Evolutionary conservation across 2,888 invertebrate genomes (phyloP), one percentile per base, ranked within the genome.

Genomic region (Caenorhabditis sp.): DNA sequence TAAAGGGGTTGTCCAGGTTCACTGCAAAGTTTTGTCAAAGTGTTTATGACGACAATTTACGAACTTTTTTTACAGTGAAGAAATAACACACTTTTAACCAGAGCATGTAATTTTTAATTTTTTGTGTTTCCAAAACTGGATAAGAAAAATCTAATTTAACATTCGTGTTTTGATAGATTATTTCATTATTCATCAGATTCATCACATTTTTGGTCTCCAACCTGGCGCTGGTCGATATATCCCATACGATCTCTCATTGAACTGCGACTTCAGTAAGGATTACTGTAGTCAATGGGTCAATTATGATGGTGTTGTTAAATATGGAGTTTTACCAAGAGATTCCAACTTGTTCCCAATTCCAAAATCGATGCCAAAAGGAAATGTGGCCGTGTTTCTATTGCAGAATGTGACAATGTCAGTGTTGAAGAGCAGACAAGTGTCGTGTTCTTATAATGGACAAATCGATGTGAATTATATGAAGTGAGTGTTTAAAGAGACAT

Each of bases 281-380:
- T 78, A 82, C 66, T 86, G 86, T 70, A 80, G 73, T 68, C 86
- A 86, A 58, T 86, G 86, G 86, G 80, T 82, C 38, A 81, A 78
- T 58, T 79, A 82, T 59, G 82, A 84, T 53, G 81, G 77, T 14
- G 56, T 67, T 23, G 72, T 82, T 10, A 66, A 77, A 21, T 80
- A 76, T 49, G 84, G 83, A 50, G 75, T 74, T 1, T 80, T 77
- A 26, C 84, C 84, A 17, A 57, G 74, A 12, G 77, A 77, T 64
- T 70, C 67, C 10, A 70, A 76, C 21, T 59, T 74, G 14, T 79
- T 82, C 53, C 82, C 82, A 5, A 59, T 82, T 25, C 82, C 82
- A 10, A 67, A 73, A 43, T 69, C 66, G 21, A 59, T 73, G 4
- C 14, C 7, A 43, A 59, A 62, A 72, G 82, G 82, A 1, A 82